Evolutionary conservation across 2,797 vertebrate species (phyloP).

Genomic region (Semaprochilodus insignis): DNA sequence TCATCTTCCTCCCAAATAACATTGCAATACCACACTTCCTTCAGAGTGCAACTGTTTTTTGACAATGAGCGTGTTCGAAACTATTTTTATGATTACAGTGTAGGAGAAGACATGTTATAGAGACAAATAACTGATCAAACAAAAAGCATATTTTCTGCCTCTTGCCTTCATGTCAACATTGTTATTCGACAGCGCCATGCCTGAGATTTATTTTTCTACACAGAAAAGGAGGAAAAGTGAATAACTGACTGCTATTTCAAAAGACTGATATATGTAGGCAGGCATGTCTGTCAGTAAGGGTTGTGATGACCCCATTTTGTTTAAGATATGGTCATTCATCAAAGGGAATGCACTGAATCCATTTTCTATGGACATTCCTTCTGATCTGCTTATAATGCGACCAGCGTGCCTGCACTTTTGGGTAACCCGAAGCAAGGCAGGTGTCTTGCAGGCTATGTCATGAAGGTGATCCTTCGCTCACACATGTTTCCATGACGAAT

Average conservation of each 20-base stretch:
- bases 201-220: background rate
- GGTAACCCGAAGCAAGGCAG: background rate
- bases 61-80: too few relatives aligned
- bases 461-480: background rate
- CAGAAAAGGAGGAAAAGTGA: background rate
- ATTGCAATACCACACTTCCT: too few relatives aligned
- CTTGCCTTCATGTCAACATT: too few relatives aligned
- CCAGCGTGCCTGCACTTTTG: background rate
- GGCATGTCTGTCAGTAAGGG: background rate
- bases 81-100: too few relatives aligned
- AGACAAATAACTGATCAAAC: too few relatives aligned
- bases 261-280: background rate
- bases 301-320: background rate
- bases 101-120: too few relatives aligned
- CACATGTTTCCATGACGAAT: background rate
- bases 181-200: background rate
- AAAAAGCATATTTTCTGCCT: too few relatives aligned
- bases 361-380: background rate
- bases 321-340: slow-evolving; percentile 5
- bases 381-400: background rate
- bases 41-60: too few relatives aligned
- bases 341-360: background rate
- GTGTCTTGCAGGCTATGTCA: background rate
- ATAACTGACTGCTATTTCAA: background rate
- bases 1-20: too few relatives aligned